Conservation (phyloP, 2,888 invertebrate genomes). For the Aquatica leii region DNA sequence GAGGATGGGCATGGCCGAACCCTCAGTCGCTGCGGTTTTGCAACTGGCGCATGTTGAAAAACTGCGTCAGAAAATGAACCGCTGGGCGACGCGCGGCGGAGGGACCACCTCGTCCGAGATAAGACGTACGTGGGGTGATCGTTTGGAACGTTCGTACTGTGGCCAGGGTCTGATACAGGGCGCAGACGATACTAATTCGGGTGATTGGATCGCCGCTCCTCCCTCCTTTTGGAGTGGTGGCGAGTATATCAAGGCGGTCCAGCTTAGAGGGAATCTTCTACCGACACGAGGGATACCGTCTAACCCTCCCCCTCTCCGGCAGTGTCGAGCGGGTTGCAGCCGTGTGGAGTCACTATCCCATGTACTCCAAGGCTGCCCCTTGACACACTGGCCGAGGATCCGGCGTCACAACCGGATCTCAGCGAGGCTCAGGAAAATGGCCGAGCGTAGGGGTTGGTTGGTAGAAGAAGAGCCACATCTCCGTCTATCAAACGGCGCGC, state of each 20-base stretch:
- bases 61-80: neutral
- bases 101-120: no score
- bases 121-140: no score
- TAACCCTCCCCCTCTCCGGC: constrained; percentile 33
- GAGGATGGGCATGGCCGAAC: neutral
- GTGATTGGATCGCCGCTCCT: constrained; percentile 30
- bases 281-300: constrained; percentile 43
- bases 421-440: constrained; percentile 12
- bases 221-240: constrained; percentile 43
- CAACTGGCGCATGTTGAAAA: neutral
- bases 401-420: constrained; percentile 32
- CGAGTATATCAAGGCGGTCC: constrained; percentile 44
- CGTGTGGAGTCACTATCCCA: constrained; percentile 41
- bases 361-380: constrained; percentile 43
- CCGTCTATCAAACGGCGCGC: neutral
- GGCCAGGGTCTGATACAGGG: no score
- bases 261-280: constrained; percentile 40
- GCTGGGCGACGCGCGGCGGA: neutral
- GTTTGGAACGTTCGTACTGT: no score
- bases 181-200: no score
- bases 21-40: neutral
- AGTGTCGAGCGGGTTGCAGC: constrained; percentile 42
- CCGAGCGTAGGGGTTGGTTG: neutral
- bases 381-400: constrained; percentile 36
- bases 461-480: neutral